These are phyloP conservation scores for Bos javanicus DNA, from an alignment of 2,113 vertebrate genomes.

Conservation along the genomic window DNA sequence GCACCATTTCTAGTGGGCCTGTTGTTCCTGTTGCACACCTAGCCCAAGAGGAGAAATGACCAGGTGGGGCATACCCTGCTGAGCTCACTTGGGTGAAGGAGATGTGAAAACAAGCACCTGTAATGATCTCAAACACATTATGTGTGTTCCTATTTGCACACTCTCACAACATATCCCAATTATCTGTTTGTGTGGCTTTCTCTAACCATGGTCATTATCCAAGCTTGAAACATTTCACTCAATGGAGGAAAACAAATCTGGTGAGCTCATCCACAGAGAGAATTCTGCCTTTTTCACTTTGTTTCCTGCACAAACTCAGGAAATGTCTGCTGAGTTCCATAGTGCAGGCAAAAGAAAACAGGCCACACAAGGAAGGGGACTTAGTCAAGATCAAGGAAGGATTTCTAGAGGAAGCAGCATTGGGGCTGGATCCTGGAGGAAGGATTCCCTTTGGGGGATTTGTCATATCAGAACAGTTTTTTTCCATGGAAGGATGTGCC, in stretches of 20 bases:
- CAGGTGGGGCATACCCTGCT: accelerated
- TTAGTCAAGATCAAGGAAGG: not conserved
- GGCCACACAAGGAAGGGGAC: accelerated
- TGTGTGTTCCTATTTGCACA: accelerated
- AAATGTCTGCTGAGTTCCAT: not conserved
- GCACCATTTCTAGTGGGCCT: accelerated
- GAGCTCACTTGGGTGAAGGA: not conserved
- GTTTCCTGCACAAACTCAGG: not conserved
- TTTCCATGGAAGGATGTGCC: accelerated
- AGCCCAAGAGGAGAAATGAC: not conserved
- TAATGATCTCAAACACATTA: accelerated
- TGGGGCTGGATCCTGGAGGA: not conserved
- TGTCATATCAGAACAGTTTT: not conserved
- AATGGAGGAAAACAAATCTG: not conserved
- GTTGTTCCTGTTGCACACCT: accelerated
- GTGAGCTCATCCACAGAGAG: accelerated
- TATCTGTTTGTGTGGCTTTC: not conserved
- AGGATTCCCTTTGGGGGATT: not conserved
- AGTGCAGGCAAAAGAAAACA: not conserved
- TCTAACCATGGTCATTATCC: not conserved
- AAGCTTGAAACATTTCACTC: not conserved
- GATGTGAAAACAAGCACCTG: accelerated
- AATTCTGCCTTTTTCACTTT: accelerated
- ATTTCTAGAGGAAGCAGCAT: not conserved
- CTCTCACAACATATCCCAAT: accelerated